These are phyloP conservation scores for Brachionus plicatilis DNA, from an alignment of 1,140 invertebrate species.

Conservation along the genomic window DNA sequence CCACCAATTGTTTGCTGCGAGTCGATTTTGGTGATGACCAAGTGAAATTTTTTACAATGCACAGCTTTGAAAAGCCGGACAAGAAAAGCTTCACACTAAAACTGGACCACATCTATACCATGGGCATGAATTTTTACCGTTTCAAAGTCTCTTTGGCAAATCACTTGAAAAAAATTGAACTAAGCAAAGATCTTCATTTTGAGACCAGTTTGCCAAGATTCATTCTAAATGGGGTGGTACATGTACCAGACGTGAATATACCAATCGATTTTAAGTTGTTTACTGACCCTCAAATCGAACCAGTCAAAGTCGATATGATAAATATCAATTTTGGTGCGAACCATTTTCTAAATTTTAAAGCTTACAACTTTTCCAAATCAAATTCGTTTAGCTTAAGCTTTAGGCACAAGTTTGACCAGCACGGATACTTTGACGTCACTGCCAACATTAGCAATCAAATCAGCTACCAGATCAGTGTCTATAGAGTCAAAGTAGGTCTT, in stretches of 20 bases:
- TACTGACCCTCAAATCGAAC: not conserved
- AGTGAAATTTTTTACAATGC: not conserved
- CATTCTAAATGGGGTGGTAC: not conserved
- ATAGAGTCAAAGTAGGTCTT: conserved; percentile 10
- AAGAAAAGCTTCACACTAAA: not conserved
- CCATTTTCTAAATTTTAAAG: not conserved
- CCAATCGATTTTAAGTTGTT: not conserved
- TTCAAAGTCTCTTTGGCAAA: not conserved
- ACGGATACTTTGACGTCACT: not conserved
- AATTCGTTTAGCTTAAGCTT: not conserved
- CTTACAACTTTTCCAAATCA: not conserved
- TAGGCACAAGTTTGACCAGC: not conserved
- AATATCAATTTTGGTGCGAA: not conserved
- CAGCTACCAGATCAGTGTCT: not conserved
- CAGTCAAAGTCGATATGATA: conserved; percentile 5
- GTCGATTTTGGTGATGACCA: conserved; percentile 21
- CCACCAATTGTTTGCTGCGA: not conserved
- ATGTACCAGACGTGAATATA: not conserved
- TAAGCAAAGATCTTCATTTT: not conserved
- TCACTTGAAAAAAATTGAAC: not conserved
- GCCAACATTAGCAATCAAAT: conserved; percentile 29
- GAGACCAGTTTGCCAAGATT: not conserved
- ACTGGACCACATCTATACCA: not conserved
- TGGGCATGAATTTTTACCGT: not conserved
- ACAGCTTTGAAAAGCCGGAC: not conserved